Base-by-base conservation (phyloP, 2,888 invertebrate genomes). In the Eilema caniola region DNA sequence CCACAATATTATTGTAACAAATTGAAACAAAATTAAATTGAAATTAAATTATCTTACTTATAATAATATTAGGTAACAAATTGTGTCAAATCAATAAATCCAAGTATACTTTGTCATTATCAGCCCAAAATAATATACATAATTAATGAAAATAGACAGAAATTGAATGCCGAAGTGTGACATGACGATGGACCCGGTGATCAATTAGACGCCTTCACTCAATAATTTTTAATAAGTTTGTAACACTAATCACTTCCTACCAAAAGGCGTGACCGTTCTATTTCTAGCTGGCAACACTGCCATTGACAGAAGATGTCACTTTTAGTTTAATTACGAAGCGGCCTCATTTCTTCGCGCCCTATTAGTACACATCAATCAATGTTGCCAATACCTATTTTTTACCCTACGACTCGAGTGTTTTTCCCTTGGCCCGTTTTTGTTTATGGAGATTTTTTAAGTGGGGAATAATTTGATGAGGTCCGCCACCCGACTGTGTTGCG, bases 381-480 rank as follows among this genome's bases (percentile, higher is more conserved):
- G 95, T 95, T 95, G 95, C 95, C 95, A 95, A 95, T 95, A 95
- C 93, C 92, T 94, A 94, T 94, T 95, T 95, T 95, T 95, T 95
- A 92, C 88, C 89, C 89, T 86, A 80, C 73, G 73, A 90, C 90
- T 90, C 85, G 85, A 90, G 88, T 91, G 88, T 93, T 95, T 94
- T 92, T 91, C 89, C 89, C 86, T 89, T 88, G 87, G 84, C 86
- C 89, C 89, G 92, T 95, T 95, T 95, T 95, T 95, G 94, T 95
- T 95, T 95, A 93, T 92, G 92, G 87, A 92, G 93, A 94, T 94
- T 95, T 95, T 95, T 95, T 93, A 94, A 94, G 94, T 93, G 93
- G 91, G 94, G 94, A 93, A 95, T 95, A 94, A 95, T 95, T 95
- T 95, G 95, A 95, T 95, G 95, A 95, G 95, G 94, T 93, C 91